Evolutionary conservation across 2,113 vertebrate genomes (phyloP), one percentile per base, ranked within the genome.

Genomic region (Gorsachius goisagi): DNA sequence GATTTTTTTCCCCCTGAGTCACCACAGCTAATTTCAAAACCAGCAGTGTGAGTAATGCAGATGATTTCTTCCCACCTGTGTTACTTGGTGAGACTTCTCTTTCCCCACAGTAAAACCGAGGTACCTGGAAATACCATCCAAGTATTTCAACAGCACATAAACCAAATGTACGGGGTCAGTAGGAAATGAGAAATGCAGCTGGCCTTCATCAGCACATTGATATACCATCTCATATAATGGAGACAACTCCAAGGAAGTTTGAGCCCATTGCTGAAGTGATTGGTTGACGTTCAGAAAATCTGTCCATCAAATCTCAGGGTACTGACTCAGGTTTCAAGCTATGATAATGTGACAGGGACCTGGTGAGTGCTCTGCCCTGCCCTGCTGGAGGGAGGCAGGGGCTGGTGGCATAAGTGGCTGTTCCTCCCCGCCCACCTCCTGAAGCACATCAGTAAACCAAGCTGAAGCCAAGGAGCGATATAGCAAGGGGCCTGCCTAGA

Each of bases 21-120:
- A 92, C 63, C 52, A 93, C 14, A 89, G 59, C 41, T 89, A 92
- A 95, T 95, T 97, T 96, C 66, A 90, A 96, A 96, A 91, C 73
- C 80, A 94, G 39, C 24, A 64, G 9, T 53, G 74, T 67, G 59
- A 93, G 69, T 16, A 67, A 83, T 33, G 53, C 74, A 91, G 75
- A 88, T 74, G 26, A 72, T 90, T 94, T 90, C 64, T 95, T 96
- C 80, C 67, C 55, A 72, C 60, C 33, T 90, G 44, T 32, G 66
- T 76, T 67, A 50, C 24, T 95, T 85, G 64, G 59, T 76, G 83
- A 88, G 52, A 73, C 21, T 95, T 95, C 47, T 90, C 39, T 64
- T 96, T 88, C 92, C n/a, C 19, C 55, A 20, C 26, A 35, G 59
- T 41, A 84, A 89, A 82, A 68, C 15, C 3, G 7, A 91, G 55